phyloP scores from a whole-genome alignment of 2,113 vertebrate genomes.

The Phodopus roborovskii region DNA sequence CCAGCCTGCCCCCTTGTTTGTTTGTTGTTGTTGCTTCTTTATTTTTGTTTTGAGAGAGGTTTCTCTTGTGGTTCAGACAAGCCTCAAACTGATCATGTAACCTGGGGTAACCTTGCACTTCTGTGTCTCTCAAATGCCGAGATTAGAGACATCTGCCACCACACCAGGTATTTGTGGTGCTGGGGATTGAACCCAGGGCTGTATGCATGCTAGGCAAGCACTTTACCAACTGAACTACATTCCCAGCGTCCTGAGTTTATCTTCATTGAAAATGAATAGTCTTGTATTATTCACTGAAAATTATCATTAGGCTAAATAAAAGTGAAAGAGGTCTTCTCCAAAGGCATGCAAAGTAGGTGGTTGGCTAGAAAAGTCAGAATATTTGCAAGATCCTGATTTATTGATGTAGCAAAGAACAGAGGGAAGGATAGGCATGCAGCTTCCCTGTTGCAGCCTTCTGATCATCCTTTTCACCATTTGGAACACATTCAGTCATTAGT shows the following conservation, averaged over 20 bases:
- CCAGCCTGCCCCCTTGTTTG: neutral
- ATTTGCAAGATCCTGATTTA: neutral
- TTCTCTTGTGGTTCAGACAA: neutral
- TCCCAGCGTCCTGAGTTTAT: neutral
- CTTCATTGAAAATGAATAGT: neutral
- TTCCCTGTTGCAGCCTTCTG: neutral
- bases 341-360: constrained; percentile 28
- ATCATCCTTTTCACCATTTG: neutral
- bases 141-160: neutral
- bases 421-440: neutral
- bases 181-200: neutral
- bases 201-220: neutral
- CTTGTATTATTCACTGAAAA: constrained; percentile 18
- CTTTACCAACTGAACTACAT: neutral
- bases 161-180: neutral
- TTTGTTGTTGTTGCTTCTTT: neutral
- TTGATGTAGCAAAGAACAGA: neutral
- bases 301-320: neutral
- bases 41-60: neutral
- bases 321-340: neutral
- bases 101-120: neutral
- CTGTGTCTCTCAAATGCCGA: neutral
- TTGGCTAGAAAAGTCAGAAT: neutral
- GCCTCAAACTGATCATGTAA: neutral
- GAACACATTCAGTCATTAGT: neutral